Evolutionary conservation across 2,797 vertebrate species (phyloP), one percentile per base, ranked within the genome.

Genomic region (Zenarchopterus dispar): DNA sequence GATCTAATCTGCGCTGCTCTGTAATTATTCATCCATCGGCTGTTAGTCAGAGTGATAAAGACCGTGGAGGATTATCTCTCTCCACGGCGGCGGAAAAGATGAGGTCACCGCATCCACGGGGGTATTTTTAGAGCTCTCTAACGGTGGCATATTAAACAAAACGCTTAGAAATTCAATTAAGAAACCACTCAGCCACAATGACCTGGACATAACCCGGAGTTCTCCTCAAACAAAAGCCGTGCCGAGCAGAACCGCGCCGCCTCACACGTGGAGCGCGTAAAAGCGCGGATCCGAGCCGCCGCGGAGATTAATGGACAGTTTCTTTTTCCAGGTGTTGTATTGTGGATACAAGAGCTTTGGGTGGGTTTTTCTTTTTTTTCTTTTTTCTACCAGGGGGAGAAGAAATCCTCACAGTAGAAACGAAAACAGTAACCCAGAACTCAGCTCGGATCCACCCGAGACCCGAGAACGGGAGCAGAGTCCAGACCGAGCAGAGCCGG

Each of bases 271-370:
- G 70, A 75, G 77, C 67, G 81, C 84, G 86, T 91, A 83, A 92
- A 92, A 89, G 88, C 84, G 43, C 60, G 86, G 89, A 88, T 89
- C 90, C 74, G 59, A 75, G 76, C 58, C 83, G 86, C 82, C 78
- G 86, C 62, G 16, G 75, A 91, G 92, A 93, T 93, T 92, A 93
- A 92, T 89, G 91, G 87, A 88, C 76, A 82, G 84, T 86, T 90
- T 93, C 92, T 94, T 93, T 94, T 93, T 93, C 91, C 92, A 94
- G 92, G 92, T 93, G 93, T 93, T 92, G 88, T 92, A 90, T 91
- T 94, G 92, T 93, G 93, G 91, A 93, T 91, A 92, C 90, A 93
- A 91, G 90, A 91, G 91, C 89, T 94, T 92, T 92, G 74, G 78
- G 76, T 58, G 74, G 84, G 79, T 92, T 89, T 88, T 86, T 59